Percentiles rank a stretch among this genome's conserved stretches.
phyloP scores from a whole-genome alignment of 2,113 vertebrate genomes.

The Gobius niger region DNA sequence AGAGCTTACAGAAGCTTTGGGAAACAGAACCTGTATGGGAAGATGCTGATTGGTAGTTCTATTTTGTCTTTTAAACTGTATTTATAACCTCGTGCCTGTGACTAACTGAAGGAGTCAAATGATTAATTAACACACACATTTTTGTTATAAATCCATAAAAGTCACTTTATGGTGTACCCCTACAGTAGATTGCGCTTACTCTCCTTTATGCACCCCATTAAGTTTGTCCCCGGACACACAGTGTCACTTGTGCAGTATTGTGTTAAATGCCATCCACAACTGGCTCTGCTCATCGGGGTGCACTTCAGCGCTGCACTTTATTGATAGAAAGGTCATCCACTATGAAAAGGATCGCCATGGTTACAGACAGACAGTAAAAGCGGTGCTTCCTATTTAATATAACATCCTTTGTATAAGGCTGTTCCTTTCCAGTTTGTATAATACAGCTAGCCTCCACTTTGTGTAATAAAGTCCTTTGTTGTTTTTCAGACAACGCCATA shows the following conservation, averaged over 20 bases:
- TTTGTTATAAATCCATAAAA: too few species aligned
- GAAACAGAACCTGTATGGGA: too few species aligned
- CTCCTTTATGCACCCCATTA: not conserved
- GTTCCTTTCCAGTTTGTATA: slow-evolving; percentile 27
- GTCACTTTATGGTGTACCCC: too few species aligned
- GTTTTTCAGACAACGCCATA: slow-evolving; percentile 6
- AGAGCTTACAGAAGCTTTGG: too few species aligned
- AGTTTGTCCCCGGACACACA: slow-evolving; percentile 1
- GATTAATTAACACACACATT: too few species aligned
- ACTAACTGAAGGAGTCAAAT: not conserved
- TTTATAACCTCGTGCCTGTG: not conserved
- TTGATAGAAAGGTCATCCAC: slow-evolving; percentile 68
- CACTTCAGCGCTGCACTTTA: slow-evolving; percentile 36
- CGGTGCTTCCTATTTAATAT: slow-evolving; percentile 30
- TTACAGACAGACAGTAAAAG: slow-evolving; percentile 37
- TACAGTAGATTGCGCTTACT: not conserved
- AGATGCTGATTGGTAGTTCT: too few species aligned
- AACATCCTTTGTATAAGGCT: slow-evolving; percentile 13
- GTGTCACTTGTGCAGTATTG: slow-evolving; percentile 31
- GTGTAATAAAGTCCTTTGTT: slow-evolving; percentile 9
- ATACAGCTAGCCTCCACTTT: slow-evolving; percentile 14
- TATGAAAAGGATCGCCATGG: slow-evolving; percentile 63
- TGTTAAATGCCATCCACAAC: slow-evolving; percentile 64
- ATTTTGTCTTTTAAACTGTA: too few species aligned
- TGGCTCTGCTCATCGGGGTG: slow-evolving; percentile 44